Percentiles rank a stretch among this genome's conserved stretches.
Conservation (phyloP, 2,113 vertebrate species). For the Furnarius figulus region DNA sequence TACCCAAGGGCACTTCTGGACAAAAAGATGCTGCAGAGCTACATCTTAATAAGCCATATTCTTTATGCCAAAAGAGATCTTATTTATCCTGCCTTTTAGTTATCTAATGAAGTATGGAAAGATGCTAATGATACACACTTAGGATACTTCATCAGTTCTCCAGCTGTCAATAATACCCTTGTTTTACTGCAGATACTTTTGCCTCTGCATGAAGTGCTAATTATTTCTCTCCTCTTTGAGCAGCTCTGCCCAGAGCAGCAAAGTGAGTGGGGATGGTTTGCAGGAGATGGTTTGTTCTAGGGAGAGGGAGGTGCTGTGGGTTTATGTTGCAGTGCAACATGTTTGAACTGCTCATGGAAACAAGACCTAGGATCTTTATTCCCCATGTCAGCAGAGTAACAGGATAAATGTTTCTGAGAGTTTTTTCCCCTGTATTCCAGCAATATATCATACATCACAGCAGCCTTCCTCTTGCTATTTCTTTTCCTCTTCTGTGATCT, state of each 20-base stretch:
- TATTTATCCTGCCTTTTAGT: slow-evolving; percentile 21
- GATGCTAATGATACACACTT: slow-evolving; percentile 11
- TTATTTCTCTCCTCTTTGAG: background rate
- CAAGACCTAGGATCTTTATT: background rate
- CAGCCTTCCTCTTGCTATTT: background rate
- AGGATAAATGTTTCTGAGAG: background rate
- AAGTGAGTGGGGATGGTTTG: background rate
- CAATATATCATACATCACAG: background rate
- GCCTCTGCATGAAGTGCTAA: slow-evolving; percentile 4
- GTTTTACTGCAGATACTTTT: slow-evolving; percentile 27
- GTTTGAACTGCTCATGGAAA: background rate
- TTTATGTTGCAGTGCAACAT: background rate
- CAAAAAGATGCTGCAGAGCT: background rate
- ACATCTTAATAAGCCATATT: background rate
- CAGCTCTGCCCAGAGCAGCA: background rate
- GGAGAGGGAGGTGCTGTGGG: background rate
- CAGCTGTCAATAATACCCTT: slow-evolving; percentile 20
- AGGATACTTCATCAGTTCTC: background rate
- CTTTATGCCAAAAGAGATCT: background rate
- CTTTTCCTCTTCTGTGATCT: background rate
- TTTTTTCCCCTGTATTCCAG: background rate
- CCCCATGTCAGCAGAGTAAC: background rate
- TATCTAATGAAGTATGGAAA: slow-evolving; percentile 13
- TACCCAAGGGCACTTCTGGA: background rate
- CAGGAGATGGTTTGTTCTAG: background rate